Evolutionary conservation across 2,797 vertebrate species (phyloP).

Genomic region (Acanthornis magna): DNA sequence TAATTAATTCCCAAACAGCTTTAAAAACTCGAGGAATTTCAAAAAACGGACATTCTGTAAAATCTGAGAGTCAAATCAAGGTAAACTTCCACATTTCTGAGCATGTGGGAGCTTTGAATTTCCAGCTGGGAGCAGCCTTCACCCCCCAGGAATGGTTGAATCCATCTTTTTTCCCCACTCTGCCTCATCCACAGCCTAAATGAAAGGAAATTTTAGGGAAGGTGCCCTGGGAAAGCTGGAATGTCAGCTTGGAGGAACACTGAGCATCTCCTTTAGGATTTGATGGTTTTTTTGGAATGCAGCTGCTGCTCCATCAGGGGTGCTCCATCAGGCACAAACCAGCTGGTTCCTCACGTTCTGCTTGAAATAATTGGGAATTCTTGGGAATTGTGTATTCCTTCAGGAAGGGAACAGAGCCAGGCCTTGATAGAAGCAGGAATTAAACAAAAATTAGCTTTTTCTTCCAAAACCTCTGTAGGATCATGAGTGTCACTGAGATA

Average conservation of each 20-base stretch:
- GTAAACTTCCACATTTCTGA: background rate
- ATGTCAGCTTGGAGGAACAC: background rate
- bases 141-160: background rate
- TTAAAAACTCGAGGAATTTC: background rate
- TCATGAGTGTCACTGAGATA: background rate
- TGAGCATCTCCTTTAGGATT: background rate
- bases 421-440: background rate
- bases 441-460: background rate
- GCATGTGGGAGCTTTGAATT: background rate
- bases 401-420: background rate
- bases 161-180: background rate
- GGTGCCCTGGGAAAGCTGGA: background rate
- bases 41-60: background rate
- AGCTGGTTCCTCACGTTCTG: background rate
- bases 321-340: background rate
- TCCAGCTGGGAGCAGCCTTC: background rate
- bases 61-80: background rate
- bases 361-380: background rate
- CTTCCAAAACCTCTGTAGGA: background rate
- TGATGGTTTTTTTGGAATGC: background rate
- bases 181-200: background rate
- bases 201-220: background rate
- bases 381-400: background rate
- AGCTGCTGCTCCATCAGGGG: background rate
- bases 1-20: background rate